A percentile compares a stretch with the other conserved stretches of the same genome.
phyloP scores from a whole-genome alignment of 1,140 invertebrate species.

The Solen grandis region DNA sequence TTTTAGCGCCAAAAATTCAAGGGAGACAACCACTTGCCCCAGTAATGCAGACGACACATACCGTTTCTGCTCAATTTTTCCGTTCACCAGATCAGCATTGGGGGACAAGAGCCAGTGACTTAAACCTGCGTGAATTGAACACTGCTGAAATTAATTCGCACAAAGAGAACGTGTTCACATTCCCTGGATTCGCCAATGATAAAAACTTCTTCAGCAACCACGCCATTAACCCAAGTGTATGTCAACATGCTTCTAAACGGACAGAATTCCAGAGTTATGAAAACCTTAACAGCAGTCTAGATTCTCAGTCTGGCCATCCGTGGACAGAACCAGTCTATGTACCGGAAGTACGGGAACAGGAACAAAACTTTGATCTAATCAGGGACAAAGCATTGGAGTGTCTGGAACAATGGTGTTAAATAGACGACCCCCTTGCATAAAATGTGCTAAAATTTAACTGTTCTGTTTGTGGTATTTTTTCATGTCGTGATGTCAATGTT shows the following conservation, averaged over 20 bases:
- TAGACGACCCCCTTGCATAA: too few species aligned
- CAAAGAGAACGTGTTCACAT: too few species aligned
- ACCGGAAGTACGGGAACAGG: not conserved
- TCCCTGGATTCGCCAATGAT: too few species aligned
- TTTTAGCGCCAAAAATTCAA: not conserved
- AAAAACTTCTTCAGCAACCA: not conserved
- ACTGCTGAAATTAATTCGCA: too few species aligned
- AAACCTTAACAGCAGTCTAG: not conserved
- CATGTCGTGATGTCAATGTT: too few species aligned
- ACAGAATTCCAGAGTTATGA: not conserved
- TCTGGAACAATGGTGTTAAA: slow-evolving; percentile 19
- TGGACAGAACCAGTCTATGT: not conserved
- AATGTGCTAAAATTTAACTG: too few species aligned
- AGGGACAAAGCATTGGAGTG: slow-evolving; percentile 12
- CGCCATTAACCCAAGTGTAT: not conserved
- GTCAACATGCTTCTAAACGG: not conserved
- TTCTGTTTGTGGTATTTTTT: too few species aligned
- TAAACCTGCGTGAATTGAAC: not conserved
- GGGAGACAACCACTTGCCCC: not conserved
- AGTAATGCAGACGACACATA: not conserved
- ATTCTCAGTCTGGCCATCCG: too few species aligned
- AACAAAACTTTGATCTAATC: not conserved
- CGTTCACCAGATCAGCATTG: not conserved
- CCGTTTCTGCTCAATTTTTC: not conserved
- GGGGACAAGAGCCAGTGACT: not conserved